Percentiles rank a stretch among this genome's conserved stretches.
Conservation (phyloP, 2,113 vertebrate genomes). For the Cervus canadensis region DNA sequence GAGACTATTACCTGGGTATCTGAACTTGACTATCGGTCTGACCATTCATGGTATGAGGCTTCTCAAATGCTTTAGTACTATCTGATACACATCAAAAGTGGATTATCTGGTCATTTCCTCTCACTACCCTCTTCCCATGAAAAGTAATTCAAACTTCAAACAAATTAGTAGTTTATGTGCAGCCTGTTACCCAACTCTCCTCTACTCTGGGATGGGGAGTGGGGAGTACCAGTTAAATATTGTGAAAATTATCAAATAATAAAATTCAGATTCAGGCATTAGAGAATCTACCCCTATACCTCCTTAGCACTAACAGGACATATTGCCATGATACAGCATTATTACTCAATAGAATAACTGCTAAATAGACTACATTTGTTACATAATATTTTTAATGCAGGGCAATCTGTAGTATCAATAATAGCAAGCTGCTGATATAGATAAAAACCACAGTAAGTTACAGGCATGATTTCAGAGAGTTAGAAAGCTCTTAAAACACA, state of each 20-base stretch:
- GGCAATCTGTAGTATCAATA: not conserved
- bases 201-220: not conserved
- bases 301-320: not conserved
- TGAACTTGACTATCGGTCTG: not conserved
- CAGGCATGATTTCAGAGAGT: not conserved
- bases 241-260: not conserved
- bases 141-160: slow-evolving; percentile 32
- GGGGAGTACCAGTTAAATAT: not conserved
- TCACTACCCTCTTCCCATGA: not conserved
- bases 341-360: not conserved
- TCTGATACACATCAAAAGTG: not conserved
- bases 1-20: not conserved
- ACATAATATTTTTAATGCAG: not conserved
- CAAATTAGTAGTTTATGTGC: not conserved
- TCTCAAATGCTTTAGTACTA: not conserved
- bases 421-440: not conserved
- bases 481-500: not conserved
- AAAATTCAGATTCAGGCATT: not conserved
- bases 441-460: not conserved
- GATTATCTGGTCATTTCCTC: not conserved
- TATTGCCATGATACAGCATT: not conserved
- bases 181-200: not conserved
- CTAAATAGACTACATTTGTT: not conserved
- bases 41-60: not conserved
- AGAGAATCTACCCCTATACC: not conserved